Evolutionary conservation across 2,888 invertebrate species (phyloP).

Genomic region (Cheilosia scutellata): DNA sequence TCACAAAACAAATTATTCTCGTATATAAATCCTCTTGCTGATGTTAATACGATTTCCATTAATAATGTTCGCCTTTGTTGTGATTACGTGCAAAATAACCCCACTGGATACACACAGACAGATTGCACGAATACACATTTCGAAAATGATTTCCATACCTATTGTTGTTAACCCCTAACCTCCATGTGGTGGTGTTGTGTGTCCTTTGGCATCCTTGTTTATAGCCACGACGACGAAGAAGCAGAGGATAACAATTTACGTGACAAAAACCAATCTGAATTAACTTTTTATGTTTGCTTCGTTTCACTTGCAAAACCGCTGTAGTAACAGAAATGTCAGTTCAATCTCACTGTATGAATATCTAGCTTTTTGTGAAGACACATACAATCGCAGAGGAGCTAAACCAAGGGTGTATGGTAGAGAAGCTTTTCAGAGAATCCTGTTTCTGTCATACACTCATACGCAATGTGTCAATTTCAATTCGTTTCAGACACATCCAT

Average conservation of each 20-base stretch:
- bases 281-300: slow-evolving; percentile 69
- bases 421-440: slow-evolving; percentile 3
- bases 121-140: not conserved
- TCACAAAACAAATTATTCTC: slow-evolving; percentile 63
- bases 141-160: not conserved
- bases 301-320: slow-evolving; percentile 50
- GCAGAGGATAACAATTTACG: slow-evolving; percentile 64
- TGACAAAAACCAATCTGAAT: slow-evolving; percentile 73
- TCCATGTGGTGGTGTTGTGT: not conserved
- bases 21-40: slow-evolving; percentile 39
- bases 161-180: not conserved
- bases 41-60: slow-evolving; percentile 48
- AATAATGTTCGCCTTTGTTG: slow-evolving; percentile 55
- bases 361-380: not conserved
- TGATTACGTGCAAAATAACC: slow-evolving; percentile 65
- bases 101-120: slow-evolving; percentile 2
- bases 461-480: not conserved
- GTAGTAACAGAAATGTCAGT: slow-evolving; percentile 20
- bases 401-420: not conserved
- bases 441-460: not conserved
- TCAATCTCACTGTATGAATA: not conserved
- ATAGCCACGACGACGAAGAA: not conserved
- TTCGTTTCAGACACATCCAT: not conserved
- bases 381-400: not conserved
- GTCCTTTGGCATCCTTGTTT: not conserved